Base-by-base conservation (phyloP, 92 coral and sea anemone species). In the Epizoanthus ramosus region DNA sequence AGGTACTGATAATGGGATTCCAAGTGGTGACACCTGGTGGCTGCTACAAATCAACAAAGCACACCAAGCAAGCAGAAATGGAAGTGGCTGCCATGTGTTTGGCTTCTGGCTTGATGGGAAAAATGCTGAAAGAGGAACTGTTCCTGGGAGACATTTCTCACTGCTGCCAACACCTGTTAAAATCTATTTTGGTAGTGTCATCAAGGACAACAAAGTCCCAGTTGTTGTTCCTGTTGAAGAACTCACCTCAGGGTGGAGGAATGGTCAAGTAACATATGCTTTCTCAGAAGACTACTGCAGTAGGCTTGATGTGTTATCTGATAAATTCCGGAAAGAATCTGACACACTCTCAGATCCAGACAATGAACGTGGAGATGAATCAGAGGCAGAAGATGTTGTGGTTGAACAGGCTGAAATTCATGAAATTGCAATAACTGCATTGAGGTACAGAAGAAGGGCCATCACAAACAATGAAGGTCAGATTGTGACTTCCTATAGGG, bases 1-100 rank as follows among this genome's bases (percentile, higher is more conserved):
- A 19, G 92, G 95, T 5, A 65, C 74, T 47, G 71, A 88, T 17
- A 43, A 89, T 86, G 92, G 82, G 0, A 69, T 92, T 25, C 93
- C 95, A 15, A 68, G 83, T 70, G 93, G 88, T 3, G 92, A 88
- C 41, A 88, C 81, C 70, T 91, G 90, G 92, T 91, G 94, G 92
- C 74, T 91, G 25, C 86, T 85, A 3, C 92, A 91, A 45, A 61
- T 88, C 58, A 92, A 89, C 75, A 92, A 86, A 83, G 80, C 85
- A 19, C 93, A 86, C 28, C 66, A 63, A n/a, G 14, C 86, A 2
- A 71, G 15, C 28, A 86, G 43, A 76, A 52, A 65, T 2, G 66
- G 79, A 19, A 13, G 71, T 66, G 93, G 90, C 0, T 92, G 91
- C 57, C 88, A 84, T 65, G 86, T 92, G 3, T 92, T 80, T 84